Evolutionary conservation across 2,797 vertebrate genomes (phyloP).

Genomic region (Pseudocheirus occidentalis): DNA sequence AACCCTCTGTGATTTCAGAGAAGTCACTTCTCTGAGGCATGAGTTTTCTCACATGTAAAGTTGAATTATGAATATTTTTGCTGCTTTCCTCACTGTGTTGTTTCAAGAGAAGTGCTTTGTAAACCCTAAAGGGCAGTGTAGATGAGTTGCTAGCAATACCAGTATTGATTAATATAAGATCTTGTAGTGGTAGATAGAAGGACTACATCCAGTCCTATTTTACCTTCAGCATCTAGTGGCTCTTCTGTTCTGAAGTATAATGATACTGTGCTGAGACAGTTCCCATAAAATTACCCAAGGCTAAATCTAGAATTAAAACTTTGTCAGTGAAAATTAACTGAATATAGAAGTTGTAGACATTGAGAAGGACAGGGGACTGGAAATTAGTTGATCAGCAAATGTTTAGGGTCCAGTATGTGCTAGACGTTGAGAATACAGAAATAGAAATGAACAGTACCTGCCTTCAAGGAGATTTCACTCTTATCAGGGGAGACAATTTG

Average conservation of each 20-base stretch:
- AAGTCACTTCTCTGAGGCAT: neutral
- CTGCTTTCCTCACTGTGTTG: neutral
- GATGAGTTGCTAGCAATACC: neutral
- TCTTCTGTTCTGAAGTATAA: neutral
- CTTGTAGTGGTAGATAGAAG: neutral
- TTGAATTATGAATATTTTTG: neutral
- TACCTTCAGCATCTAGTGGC: neutral
- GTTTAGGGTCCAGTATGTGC: neutral
- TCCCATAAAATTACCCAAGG: conserved; percentile 29
- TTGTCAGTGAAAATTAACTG: conserved; percentile 3
- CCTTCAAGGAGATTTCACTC: neutral
- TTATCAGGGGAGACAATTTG: neutral
- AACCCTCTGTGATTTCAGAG: neutral
- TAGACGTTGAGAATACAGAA: neutral
- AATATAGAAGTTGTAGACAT: neutral
- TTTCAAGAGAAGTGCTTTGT: neutral
- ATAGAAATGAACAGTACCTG: neutral
- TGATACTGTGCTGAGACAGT: neutral
- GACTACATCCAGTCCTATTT: neutral
- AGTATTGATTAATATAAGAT: neutral
- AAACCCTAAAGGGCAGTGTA: neutral
- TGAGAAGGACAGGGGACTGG: neutral
- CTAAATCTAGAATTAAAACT: conserved; percentile 36
- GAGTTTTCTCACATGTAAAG: neutral
- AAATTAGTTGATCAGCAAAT: neutral